These are phyloP conservation scores for Smutsia gigantea DNA, from an alignment of 2,797 vertebrate genomes.

Conservation along the genomic window DNA sequence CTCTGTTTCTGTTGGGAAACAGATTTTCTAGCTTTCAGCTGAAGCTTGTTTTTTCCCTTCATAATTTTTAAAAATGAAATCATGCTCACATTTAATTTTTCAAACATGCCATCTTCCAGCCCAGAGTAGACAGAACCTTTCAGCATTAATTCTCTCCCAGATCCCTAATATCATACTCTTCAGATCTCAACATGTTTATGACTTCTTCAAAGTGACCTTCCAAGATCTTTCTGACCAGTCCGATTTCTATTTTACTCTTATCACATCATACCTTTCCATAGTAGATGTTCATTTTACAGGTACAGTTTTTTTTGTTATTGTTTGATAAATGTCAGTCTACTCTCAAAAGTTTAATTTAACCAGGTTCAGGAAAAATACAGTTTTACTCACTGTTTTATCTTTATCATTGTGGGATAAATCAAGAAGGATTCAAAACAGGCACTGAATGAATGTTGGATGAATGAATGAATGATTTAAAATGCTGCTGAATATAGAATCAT, in stretches of 20 bases:
- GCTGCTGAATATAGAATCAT: not conserved
- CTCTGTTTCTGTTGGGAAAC: not conserved
- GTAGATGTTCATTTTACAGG: not conserved
- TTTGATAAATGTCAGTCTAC: not conserved
- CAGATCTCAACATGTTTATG: not conserved
- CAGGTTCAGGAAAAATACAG: not conserved
- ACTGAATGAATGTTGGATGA: constrained; percentile 47
- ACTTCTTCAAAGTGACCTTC: not conserved
- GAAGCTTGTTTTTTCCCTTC: not conserved
- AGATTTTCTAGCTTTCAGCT: not conserved
- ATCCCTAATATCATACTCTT: not conserved
- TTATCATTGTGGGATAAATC: not conserved
- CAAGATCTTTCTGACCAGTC: not conserved
- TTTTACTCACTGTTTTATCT: not conserved
- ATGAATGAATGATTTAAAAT: constrained; percentile 59
- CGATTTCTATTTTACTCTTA: not conserved
- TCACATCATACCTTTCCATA: not conserved
- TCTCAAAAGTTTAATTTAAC: not conserved
- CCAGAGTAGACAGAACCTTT: not conserved
- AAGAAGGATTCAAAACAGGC: constrained; percentile 25
- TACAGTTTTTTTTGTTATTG: not conserved
- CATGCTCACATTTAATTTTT: not conserved
- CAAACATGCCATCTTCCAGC: not conserved
- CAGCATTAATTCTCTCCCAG: fast-evolving
- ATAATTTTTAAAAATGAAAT: not conserved